Percentiles rank a stretch among this genome's conserved stretches.
Conservation (phyloP, 2,888 invertebrate genomes). For the Drosophila pseudotalamancana region DNA sequence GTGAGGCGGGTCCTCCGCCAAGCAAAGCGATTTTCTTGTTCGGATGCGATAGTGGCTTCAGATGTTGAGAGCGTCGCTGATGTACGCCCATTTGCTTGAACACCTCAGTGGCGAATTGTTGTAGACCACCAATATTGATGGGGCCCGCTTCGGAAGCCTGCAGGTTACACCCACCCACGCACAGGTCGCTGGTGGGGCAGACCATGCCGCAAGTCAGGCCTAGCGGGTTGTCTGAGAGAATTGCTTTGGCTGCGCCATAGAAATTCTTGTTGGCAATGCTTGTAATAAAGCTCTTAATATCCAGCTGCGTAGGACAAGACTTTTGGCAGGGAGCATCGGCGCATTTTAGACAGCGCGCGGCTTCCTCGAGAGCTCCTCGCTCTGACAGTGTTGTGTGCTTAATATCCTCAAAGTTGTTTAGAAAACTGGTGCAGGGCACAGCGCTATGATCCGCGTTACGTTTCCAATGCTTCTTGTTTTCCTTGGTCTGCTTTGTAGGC, state of each 20-base stretch:
- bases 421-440: conserved; percentile 87
- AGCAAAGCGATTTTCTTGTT: conserved; percentile 91
- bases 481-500: conserved; percentile 94
- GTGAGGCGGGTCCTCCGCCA: conserved; percentile 98
- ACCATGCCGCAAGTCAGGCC: conserved; percentile 99
- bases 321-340: conserved; percentile 99
- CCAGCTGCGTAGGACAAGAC: conserved; percentile 98
- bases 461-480: conserved; percentile 97
- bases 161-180: conserved; percentile 98
- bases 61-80: conserved; percentile 92
- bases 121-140: conserved; percentile 99
- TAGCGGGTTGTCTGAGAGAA: conserved; percentile 98
- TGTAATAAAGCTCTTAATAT: conserved; percentile 98
- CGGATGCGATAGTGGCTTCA: conserved; percentile 84
- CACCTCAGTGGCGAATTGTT: conserved; percentile 98
- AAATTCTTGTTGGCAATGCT: conserved; percentile 99
- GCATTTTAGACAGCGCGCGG: conserved; percentile 94
- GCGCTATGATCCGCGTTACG: conserved; percentile 92
- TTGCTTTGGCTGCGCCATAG: conserved; percentile 98
- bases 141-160: conserved; percentile 98
- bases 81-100: conserved; percentile 97
- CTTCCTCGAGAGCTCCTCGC: conserved; percentile 95
- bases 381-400: conserved; percentile 99
- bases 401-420: conserved; percentile 97
- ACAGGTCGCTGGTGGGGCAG: conserved; percentile 98